Conservation (phyloP, 2,797 vertebrate species). For the Pteronotus mesoamericanus region DNA sequence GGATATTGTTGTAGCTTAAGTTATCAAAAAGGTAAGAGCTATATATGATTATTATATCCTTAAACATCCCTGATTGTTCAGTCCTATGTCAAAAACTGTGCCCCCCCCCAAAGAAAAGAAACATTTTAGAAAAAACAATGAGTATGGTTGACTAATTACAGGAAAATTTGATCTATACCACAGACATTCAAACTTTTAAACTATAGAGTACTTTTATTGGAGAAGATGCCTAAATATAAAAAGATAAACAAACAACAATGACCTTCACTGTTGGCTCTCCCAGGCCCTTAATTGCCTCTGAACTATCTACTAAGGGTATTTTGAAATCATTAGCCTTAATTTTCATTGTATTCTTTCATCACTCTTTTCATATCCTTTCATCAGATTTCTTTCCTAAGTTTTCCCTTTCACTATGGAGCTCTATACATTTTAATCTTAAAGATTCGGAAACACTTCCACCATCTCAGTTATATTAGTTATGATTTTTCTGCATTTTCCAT, state of each 20-base stretch:
- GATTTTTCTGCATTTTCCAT: neutral
- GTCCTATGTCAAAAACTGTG: neutral
- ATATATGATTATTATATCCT: neutral
- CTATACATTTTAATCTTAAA: neutral
- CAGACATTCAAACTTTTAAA: neutral
- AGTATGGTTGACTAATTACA: neutral
- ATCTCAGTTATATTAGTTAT: neutral
- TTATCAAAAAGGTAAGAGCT: neutral
- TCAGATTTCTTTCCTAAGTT: neutral
- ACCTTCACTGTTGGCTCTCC: neutral
- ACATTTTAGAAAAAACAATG: neutral
- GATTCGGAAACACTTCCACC: neutral
- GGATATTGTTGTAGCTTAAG: neutral
- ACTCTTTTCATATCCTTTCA: neutral
- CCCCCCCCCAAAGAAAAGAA: neutral
- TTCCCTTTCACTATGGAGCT: neutral
- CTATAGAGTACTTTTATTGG: neutral
- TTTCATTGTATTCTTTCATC: neutral
- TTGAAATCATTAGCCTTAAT: neutral
- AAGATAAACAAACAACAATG: neutral
- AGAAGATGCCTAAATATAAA: neutral
- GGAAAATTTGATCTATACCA: neutral
- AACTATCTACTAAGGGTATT: neutral
- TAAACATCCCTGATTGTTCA: neutral
- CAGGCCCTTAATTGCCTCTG: accelerated